These are phyloP conservation scores for Volucella inflata DNA, from an alignment of 2,888 invertebrate genomes.

Conservation along the genomic window DNA sequence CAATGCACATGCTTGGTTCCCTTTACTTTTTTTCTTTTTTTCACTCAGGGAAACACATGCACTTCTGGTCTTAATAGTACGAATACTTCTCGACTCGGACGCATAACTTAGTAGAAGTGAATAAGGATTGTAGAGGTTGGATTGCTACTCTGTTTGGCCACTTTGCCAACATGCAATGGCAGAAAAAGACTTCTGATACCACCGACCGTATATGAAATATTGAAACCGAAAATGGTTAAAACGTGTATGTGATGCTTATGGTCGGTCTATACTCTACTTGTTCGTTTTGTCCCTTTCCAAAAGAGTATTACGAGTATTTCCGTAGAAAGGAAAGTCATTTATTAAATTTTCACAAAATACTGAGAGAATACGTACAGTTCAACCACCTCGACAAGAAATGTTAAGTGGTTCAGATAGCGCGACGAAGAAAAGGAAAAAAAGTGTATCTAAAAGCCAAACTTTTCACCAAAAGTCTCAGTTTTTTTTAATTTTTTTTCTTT, in stretches of 20 bases:
- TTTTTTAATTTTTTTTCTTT: slow-evolving; percentile 40
- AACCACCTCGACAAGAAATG: slow-evolving; percentile 56
- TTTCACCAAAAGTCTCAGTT: slow-evolving; percentile 45
- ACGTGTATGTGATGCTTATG: slow-evolving; percentile 69
- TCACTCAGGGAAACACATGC: slow-evolving; percentile 38
- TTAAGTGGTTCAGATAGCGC: slow-evolving; percentile 55
- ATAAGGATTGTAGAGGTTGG: slow-evolving; percentile 13
- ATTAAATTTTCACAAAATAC: slow-evolving; percentile 67
- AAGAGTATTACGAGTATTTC: slow-evolving; percentile 45
- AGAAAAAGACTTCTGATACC: slow-evolving; percentile 18
- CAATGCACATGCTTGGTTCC: slow-evolving; percentile 3
- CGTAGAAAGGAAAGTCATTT: slow-evolving; percentile 72
- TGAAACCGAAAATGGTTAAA: slow-evolving; percentile 72
- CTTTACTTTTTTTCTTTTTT: background rate
- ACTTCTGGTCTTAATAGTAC: slow-evolving; percentile 76
- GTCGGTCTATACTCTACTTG: slow-evolving; percentile 43
- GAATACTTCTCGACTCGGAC: slow-evolving; percentile 68
- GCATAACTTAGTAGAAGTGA: slow-evolving; percentile 69
- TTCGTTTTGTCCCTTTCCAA: slow-evolving; percentile 15
- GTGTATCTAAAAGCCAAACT: slow-evolving; percentile 56
- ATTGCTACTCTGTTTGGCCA: slow-evolving; percentile 6
- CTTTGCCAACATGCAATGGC: slow-evolving; percentile 28
- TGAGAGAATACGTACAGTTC: slow-evolving; percentile 40
- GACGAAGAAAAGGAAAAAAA: slow-evolving; percentile 22
- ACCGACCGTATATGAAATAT: slow-evolving; percentile 67